Evolutionary conservation across 2,888 invertebrate genomes (phyloP), one percentile per base, ranked within the genome.

Genomic region (Microctonus aethiopoides): DNA sequence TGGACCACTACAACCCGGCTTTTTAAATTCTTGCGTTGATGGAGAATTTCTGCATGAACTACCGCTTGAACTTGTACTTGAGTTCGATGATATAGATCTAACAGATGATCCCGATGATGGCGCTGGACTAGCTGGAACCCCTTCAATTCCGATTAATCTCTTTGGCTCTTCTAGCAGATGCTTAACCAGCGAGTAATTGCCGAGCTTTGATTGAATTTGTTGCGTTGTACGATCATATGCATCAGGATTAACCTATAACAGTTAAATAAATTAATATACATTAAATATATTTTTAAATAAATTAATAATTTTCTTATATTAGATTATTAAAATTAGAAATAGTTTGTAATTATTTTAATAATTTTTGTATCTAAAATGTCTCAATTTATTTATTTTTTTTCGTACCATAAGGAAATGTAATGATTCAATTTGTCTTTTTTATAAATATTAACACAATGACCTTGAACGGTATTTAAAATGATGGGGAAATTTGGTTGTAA

Each of bases 161-260:
- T 89, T 89, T 72, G 91, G 90, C 81, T 92, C 91, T 80, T 91
- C 91, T 75, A 86, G 78, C 78, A 91, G 88, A 77, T 90, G 91
- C 87, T 91, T 91, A 73, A 93, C 91, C 78, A 91, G 88, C 72
- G 90, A 89, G 86, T 91, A 93, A 86, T 91, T 91, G 72, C 93
- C 93, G 73, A 93, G 88, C 83, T 91, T 91, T 77, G 89, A 91
- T 86, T 92, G 92, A 80, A 93, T 92, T 86, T 92, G 91, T 84
- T 92, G 91, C 79, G 91, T 91, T 76, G 84, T 80, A 36, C 84
- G 81, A 74, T 85, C 86, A 72, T 84, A 85, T 87, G 89, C 80
- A 89, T 88, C 82, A 87, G 90, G 85, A 72, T 88, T 90, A 81
- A 93, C 92, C 93, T 93, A 89, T 4, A 84, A 87, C 71, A 80